Evolutionary conservation across 2,797 vertebrate genomes (phyloP).

Genomic region (Clarias pachynema): DNA sequence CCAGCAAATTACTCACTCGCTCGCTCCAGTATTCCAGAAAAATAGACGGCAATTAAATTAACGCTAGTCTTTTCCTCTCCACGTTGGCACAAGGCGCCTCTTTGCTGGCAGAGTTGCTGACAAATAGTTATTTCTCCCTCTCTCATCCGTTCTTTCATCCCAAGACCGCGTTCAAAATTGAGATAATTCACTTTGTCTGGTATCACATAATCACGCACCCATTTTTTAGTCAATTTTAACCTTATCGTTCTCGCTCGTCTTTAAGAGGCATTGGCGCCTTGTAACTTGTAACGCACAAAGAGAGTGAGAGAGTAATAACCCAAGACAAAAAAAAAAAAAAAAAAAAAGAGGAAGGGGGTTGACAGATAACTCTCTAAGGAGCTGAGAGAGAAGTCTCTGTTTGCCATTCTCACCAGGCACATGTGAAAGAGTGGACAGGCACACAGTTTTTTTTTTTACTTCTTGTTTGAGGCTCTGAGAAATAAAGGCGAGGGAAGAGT

Average conservation of each 20-base stretch:
- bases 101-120: slow-evolving; percentile 37
- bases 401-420: slow-evolving; percentile 66
- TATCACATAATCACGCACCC: slow-evolving; percentile 71
- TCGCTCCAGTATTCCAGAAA: slow-evolving; percentile 24
- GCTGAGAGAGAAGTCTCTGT: slow-evolving; percentile 61
- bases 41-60: slow-evolving; percentile 50
- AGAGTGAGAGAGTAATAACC: slow-evolving; percentile 26
- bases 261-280: slow-evolving; percentile 53
- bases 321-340: not conserved
- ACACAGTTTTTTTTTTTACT: not conserved
- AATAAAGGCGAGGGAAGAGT: slow-evolving; percentile 44
- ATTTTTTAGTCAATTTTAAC: slow-evolving; percentile 72
- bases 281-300: slow-evolving; percentile 65
- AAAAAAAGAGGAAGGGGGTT: slow-evolving; percentile 12
- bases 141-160: slow-evolving; percentile 36
- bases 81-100: slow-evolving; percentile 37
- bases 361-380: slow-evolving; percentile 66
- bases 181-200: slow-evolving; percentile 74
- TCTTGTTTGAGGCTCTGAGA: slow-evolving; percentile 20
- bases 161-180: slow-evolving; percentile 37
- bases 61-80: slow-evolving; percentile 41
- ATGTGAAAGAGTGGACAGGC: slow-evolving; percentile 58
- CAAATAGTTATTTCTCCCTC: slow-evolving; percentile 51
- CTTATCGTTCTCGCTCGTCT: slow-evolving; percentile 69
- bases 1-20: slow-evolving; percentile 26